Evolutionary conservation across 2,888 invertebrate genomes (phyloP).

Genomic region (Toxonevra muliebris): DNA sequence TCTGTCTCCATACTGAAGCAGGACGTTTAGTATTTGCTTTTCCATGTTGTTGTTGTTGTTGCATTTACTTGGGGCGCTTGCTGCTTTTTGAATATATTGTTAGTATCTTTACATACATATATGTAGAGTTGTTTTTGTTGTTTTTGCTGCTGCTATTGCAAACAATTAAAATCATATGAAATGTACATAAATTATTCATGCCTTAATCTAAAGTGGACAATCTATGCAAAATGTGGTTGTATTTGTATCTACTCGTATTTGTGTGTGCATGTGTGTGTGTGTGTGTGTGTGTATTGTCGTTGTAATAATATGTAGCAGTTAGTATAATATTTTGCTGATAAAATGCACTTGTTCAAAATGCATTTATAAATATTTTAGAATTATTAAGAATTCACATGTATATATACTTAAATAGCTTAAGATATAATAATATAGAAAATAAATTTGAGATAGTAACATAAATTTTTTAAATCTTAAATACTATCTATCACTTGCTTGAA

Average conservation of each 20-base stretch:
- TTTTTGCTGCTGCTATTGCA: conserved; percentile 54
- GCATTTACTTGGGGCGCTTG: neutral
- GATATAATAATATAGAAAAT: too few relatives aligned
- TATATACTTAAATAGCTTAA: too few relatives aligned
- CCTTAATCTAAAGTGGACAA: conserved; percentile 63
- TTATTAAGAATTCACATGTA: too few relatives aligned
- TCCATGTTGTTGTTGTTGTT: neutral
- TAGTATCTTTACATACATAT: too few relatives aligned
- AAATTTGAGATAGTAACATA: too few relatives aligned
- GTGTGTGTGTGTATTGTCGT: conserved; percentile 5
- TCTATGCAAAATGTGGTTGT: conserved; percentile 57
- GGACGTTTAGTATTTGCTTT: neutral
- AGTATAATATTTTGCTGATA: too few relatives aligned
- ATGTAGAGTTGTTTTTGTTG: neutral
- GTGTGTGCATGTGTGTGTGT: conserved; percentile 18
- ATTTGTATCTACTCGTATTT: conserved; percentile 28
- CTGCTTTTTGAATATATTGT: neutral
- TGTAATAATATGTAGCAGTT: too few relatives aligned
- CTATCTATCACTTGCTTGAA: too few relatives aligned
- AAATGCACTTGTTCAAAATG: too few relatives aligned
- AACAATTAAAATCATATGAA: conserved; percentile 64
- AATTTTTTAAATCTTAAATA: too few relatives aligned
- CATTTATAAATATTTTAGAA: too few relatives aligned
- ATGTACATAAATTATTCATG: conserved; percentile 64
- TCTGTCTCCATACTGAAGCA: neutral